phyloP scores from a whole-genome alignment of 2,113 vertebrate species.

The Rhagologus leucostigma region DNA sequence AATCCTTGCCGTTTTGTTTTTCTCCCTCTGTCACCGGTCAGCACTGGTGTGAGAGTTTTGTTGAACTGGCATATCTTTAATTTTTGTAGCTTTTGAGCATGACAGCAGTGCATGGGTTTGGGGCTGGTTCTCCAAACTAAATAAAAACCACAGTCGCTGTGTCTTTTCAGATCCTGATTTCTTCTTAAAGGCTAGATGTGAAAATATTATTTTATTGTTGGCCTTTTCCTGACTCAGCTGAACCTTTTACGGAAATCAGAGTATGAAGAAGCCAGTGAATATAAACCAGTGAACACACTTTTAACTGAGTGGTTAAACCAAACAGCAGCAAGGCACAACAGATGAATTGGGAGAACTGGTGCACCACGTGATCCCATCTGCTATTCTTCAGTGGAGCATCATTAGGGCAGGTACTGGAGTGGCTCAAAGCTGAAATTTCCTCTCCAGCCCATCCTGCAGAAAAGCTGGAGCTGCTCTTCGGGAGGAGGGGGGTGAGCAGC shows the following conservation, averaged over 20 bases:
- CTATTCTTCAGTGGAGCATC: not conserved
- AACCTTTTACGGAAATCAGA: not conserved
- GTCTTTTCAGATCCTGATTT: not conserved
- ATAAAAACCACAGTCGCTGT: accelerated
- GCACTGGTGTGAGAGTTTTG: not conserved
- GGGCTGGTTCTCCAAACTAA: not conserved
- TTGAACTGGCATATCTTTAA: not conserved
- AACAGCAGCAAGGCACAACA: not conserved
- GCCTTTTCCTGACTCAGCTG: not conserved
- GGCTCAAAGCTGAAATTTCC: not conserved
- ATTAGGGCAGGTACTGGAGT: not conserved
- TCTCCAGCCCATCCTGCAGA: not conserved
- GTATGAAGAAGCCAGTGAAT: not conserved
- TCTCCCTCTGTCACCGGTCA: not conserved
- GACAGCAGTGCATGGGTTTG: not conserved
- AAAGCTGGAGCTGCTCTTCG: not conserved
- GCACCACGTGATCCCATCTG: accelerated
- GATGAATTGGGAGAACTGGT: not conserved
- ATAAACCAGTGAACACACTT: not conserved
- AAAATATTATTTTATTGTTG: not conserved
- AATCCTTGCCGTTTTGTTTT: not conserved
- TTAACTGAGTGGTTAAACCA: not conserved
- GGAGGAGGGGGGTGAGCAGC: not conserved
- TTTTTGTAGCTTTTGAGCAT: not conserved
- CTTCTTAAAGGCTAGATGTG: not conserved